Evolutionary conservation across 1,140 invertebrate genomes (phyloP).

Genomic region (Hetaerina americana): DNA sequence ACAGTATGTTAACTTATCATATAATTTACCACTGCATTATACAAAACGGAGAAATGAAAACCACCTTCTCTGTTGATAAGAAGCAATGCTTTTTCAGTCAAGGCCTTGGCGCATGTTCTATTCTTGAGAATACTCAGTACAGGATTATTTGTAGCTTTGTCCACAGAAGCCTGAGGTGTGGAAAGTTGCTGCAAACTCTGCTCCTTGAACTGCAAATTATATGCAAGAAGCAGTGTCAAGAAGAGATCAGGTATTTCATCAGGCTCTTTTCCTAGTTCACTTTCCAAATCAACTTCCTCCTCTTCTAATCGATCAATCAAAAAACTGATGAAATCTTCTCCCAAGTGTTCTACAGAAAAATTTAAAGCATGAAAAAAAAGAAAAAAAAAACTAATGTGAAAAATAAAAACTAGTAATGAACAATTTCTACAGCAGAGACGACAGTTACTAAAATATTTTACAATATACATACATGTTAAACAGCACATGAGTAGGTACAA

Average conservation of each 20-base stretch:
- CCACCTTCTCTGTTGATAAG: slow-evolving; percentile 81
- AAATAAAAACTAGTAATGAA: too few relatives aligned
- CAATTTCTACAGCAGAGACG: too few relatives aligned
- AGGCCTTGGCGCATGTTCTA: slow-evolving; percentile 59
- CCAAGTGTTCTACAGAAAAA: slow-evolving; percentile 57
- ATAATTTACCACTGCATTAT: background rate
- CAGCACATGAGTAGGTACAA: too few relatives aligned
- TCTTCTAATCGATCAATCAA: slow-evolving; percentile 68
- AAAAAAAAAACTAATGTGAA: too few relatives aligned
- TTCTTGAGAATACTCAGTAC: slow-evolving; percentile 59
- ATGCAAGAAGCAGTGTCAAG: slow-evolving; percentile 69
- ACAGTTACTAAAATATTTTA: too few relatives aligned
- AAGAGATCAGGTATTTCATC: slow-evolving; percentile 60
- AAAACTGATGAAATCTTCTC: slow-evolving; percentile 62
- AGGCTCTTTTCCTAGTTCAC: slow-evolving; percentile 27
- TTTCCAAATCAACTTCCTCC: slow-evolving; percentile 58
- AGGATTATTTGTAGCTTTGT: too few relatives aligned
- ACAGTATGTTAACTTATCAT: too few relatives aligned
- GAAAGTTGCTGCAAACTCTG: slow-evolving; percentile 14
- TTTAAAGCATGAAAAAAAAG: too few relatives aligned
- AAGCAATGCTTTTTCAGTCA: slow-evolving; percentile 78
- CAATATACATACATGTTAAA: too few relatives aligned
- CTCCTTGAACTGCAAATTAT: slow-evolving; percentile 70
- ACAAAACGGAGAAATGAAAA: too few relatives aligned
- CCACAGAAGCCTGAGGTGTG: slow-evolving; percentile 15